Conservation (phyloP, 2,888 invertebrate species). For the Lasius platythorax region DNA sequence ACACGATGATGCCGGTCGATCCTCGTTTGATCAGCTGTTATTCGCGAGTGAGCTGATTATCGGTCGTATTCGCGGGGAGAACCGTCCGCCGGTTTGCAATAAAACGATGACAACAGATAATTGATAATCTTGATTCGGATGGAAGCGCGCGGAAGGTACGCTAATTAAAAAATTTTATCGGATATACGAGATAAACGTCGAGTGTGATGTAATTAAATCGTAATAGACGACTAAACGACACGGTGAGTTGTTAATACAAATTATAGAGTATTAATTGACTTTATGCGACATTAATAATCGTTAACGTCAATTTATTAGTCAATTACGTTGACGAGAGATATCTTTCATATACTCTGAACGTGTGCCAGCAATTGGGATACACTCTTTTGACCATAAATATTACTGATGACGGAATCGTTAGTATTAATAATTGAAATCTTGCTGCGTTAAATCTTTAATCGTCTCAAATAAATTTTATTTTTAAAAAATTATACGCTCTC, state of each 20-base stretch:
- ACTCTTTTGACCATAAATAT: not conserved
- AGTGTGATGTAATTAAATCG: slow-evolving; percentile 36
- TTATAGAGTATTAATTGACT: slow-evolving; percentile 29
- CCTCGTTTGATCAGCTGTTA: not conserved
- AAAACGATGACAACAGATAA: slow-evolving; percentile 28
- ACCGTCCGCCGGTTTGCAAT: not conserved
- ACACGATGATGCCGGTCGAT: not conserved
- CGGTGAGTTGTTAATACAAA: slow-evolving; percentile 7
- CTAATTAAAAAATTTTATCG: slow-evolving; percentile 42
- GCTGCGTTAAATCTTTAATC: not conserved
- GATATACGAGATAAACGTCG: slow-evolving; percentile 16
- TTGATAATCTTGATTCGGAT: slow-evolving; percentile 38
- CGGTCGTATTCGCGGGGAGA: not conserved
- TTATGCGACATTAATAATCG: slow-evolving; percentile 12
- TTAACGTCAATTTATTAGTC: slow-evolving; percentile 17
- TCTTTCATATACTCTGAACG: not conserved
- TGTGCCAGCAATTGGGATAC: not conserved
- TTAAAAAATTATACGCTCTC: not conserved
- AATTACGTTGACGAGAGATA: not conserved
- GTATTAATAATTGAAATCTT: not conserved
- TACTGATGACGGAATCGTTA: not conserved
- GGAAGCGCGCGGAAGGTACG: not conserved
- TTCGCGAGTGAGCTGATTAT: not conserved
- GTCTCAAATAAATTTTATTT: not conserved
- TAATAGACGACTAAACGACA: slow-evolving; percentile 24